Percentiles rank a stretch among this genome's conserved stretches.
phyloP scores from a whole-genome alignment of 2,888 invertebrate genomes.

The Pristionchus arcanus region DNA sequence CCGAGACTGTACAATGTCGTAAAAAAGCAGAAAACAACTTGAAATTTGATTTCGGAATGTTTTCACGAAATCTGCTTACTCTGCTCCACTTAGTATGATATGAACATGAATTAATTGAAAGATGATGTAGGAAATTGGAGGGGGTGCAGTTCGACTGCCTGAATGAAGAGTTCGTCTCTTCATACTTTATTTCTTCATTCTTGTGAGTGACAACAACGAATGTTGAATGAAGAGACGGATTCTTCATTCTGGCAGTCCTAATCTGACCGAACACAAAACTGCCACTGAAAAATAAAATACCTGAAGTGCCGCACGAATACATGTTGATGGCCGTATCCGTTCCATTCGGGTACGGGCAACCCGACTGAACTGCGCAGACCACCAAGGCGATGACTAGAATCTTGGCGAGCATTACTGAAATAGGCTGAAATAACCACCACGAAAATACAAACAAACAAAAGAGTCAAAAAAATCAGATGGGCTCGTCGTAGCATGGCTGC shows the following conservation, averaged over 20 bases:
- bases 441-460: too few species aligned
- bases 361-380: background rate
- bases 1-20: too few species aligned
- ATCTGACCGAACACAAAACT: background rate
- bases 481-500: too few species aligned
- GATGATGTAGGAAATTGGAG: too few species aligned
- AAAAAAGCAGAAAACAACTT: too few species aligned
- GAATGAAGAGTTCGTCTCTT: background rate
- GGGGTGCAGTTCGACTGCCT: too few species aligned
- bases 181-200: background rate
- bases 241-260: background rate
- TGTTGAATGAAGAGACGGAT: background rate
- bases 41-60: too few species aligned
- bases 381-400: background rate
- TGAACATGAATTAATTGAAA: too few species aligned
- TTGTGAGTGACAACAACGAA: background rate
- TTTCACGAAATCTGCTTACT: too few species aligned
- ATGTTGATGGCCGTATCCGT: slow-evolving; percentile 71
- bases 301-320: slow-evolving; percentile 68
- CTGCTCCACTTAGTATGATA: too few species aligned
- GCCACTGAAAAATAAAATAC: background rate
- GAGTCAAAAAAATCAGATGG: too few species aligned
- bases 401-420: background rate
- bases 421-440: too few species aligned
- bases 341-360: slow-evolving; percentile 73